Evolutionary conservation across 1,140 invertebrate genomes (phyloP), one percentile per base, ranked within the genome.

Genomic region (Oedothorax gibbosus): DNA sequence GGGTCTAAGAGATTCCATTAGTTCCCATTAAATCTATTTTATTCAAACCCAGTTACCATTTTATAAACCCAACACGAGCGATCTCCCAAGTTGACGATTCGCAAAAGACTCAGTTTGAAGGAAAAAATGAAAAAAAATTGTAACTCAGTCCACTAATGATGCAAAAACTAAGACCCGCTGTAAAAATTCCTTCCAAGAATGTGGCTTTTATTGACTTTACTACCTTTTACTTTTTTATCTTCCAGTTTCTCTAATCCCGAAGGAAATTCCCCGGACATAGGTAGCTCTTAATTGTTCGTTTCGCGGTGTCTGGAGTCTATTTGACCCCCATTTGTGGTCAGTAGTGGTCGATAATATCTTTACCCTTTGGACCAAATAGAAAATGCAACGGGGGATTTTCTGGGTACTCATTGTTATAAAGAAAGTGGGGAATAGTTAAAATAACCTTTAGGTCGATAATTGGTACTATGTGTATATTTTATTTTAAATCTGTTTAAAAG

Each of bases 251-350:
- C 20, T 77, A 68, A 68, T 79, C 64, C 64, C 64, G 18, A 14
- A 68, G 20, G 64, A 79, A 68, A 66, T 79, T 79, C 77, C 20
- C 6, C 20, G 12, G 76, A 68, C 76, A 79, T 21, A 51, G 57
- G 50, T 21, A 68, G 50, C 51, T 79, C 64, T 68, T 79, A 79
- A 79, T 79, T 79, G 77, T 50, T 79, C 11, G 21, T 51, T 20
- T 79, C n/a, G 51, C 62, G 51, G 51, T 79, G 62, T 79, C 64
- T 15, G 76, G 50, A 68, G 18, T 18, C 76, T 79, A 79, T 79
- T 66, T 68, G 77, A 79, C 77, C 18, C 15, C 50, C 77, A 79
- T 79, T 79, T 79, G 64, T 68, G 77, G 77, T 68, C 77, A 79
- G 11, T 68, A 68, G 51, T 57, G 77, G 77, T 66, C 50, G 53